Base-by-base conservation (phyloP, 2,113 vertebrate species). In the Mugil cephalus region DNA sequence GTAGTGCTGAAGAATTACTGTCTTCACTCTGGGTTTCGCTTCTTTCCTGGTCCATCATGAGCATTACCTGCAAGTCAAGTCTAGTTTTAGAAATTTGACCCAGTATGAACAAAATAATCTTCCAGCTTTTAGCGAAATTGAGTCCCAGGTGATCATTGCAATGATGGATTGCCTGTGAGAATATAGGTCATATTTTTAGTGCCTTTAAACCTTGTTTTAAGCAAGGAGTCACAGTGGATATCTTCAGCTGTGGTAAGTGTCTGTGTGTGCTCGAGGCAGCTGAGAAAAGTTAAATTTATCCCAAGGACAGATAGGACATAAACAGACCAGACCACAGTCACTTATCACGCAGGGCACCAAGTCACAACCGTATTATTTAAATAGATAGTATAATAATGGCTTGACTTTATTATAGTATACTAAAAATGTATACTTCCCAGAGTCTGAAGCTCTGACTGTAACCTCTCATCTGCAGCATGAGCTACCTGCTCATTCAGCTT, bases 1-100 rank as follows among this genome's bases (percentile, higher is more conserved):
- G 75, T 83, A 87, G 87, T 86, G 92, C 94, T 70, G 91, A 93
- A 70, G 88, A 93, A 88, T 91, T 73, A 43, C 91, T 92, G 18
- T 54, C 84, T 60, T 77, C 79, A 19, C 34, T 62, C 66, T 94
- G 94, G 30, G 54, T 84, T 55, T 70, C 56, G 50, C 68, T 74
- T 18, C 46, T 74, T 18, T 84, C 56, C 18, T 85, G 58, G 69
- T 89, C 86, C 87, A 86, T 91, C 76, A 70, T 58, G n/a, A 78
- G 63, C 45, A 77, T 75, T 51, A 81, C 84, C 87, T 91, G 88
- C 80, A 84, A 77, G 50, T 63, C 4, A 48, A 83, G 43, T 69
- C 39, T 54, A 77, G 74, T 83, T 74, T 88, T 56, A 84, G 55
- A 71, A 8, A 2, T 56, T 55, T 77, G 53, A 69, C 6, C 42